phyloP scores from a whole-genome alignment of 2,888 invertebrate species.

The Hypolimnas misippus region DNA sequence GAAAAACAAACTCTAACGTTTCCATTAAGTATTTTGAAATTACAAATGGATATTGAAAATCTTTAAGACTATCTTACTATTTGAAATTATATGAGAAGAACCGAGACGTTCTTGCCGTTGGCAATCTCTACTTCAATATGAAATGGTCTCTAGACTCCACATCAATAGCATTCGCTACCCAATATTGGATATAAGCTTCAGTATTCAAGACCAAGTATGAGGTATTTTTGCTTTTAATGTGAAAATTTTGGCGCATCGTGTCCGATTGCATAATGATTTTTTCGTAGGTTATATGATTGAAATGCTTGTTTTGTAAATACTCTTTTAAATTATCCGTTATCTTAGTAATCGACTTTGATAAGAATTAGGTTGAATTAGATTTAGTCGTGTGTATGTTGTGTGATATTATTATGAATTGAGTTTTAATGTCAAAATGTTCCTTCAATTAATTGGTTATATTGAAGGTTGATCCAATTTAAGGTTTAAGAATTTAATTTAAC shows the following conservation, averaged over 20 bases:
- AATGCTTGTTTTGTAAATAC: background rate
- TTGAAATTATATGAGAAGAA: conserved; percentile 21
- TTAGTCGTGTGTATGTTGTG: too few relatives aligned
- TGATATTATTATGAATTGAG: too few relatives aligned
- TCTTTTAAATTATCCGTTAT: too few relatives aligned
- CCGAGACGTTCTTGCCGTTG: conserved; percentile 15
- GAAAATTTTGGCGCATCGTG: conserved; percentile 1
- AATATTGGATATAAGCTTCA: conserved; percentile 37
- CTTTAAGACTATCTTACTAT: background rate
- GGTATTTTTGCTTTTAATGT: conserved; percentile 30
- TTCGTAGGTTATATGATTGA: background rate
- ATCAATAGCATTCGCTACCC: conserved; percentile 30
- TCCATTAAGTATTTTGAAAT: background rate
- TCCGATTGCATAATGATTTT: background rate
- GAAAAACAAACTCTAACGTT: background rate
- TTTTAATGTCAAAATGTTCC: too few relatives aligned
- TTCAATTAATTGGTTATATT: too few relatives aligned
- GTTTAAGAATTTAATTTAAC: too few relatives aligned
- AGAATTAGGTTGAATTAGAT: too few relatives aligned
- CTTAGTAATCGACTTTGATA: too few relatives aligned
- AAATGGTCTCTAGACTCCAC: conserved; percentile 29
- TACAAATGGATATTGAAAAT: background rate
- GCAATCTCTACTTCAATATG: conserved; percentile 31
- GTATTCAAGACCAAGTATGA: conserved; percentile 24
- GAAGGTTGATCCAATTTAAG: too few relatives aligned